Base-by-base conservation (phyloP, 1,140 invertebrate species). In the Homarus americanus region DNA sequence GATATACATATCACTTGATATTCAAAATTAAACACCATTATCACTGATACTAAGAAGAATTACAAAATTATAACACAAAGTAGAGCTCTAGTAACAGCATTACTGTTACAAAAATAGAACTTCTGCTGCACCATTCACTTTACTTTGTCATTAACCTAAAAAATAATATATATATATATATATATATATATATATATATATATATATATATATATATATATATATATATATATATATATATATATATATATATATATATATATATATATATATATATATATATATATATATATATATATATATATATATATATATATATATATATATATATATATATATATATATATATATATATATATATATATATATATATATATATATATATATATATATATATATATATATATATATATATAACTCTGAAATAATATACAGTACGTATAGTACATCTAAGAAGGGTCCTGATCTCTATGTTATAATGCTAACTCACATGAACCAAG, bases 231-330 rank as follows among this genome's bases (percentile, higher is more conserved):
- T 82, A 63, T 82, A 36, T 82, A 63, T 82, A 36, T 82, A 63
- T 82, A 63, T 82, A 17, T 82, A 63, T 58, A 63, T 82, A 63
- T 82, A 82, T 82, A 63, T 82, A 63, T 82, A 82, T 63, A 82
- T 82, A 82, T 82, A 82, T 63, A 82, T 80, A 58, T 58, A 80
- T 80, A 80, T 80, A 80, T 80, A 80, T 58, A 58, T 80, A 80
- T 80, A 80, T 80, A 80, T 66, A 66, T 66, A 66, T 10, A 32
- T 28, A 66, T 28, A 32, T 66, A 66, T 28, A 66, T 66, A 66
- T 32, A 66, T 28, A 32, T 66, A 32, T 28, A 66, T 28, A 66
- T 28, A 66, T 66, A 66, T 28, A 66, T 28, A 66, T 20, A 66
- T 66, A 49, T 66, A 66, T 20, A 28, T 28, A 66, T 5, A 66